Evolutionary conservation across 2,888 invertebrate genomes (phyloP).

Genomic region (Malachius bipustulatus): DNA sequence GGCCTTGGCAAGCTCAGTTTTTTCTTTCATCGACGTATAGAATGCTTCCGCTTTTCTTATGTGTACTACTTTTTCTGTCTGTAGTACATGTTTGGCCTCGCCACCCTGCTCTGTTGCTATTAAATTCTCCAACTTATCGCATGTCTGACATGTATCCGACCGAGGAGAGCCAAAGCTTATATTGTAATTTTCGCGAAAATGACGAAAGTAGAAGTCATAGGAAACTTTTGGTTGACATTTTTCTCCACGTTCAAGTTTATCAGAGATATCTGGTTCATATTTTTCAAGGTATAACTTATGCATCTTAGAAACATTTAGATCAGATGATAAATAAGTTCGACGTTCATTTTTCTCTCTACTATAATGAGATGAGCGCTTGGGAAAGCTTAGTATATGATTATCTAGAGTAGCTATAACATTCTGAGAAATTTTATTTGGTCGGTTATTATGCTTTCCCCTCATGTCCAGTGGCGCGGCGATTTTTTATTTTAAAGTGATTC

Average conservation of each 20-base stretch:
- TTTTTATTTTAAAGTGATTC: background rate
- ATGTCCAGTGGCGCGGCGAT: slow-evolving; percentile 1
- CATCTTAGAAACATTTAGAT: slow-evolving; percentile 6
- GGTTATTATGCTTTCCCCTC: background rate
- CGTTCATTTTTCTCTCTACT: background rate
- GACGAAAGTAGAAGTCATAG: background rate
- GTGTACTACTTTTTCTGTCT: slow-evolving; percentile 17
- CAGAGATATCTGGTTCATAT: background rate
- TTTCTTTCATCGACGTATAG: slow-evolving; percentile 17
- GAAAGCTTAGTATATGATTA: background rate
- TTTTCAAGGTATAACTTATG: slow-evolving; percentile 2
- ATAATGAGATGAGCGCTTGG: slow-evolving; percentile 2
- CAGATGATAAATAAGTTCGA: background rate
- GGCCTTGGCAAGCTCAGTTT: slow-evolving; percentile 13
- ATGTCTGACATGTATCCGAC: background rate
- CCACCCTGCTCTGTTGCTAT: slow-evolving; percentile 9
- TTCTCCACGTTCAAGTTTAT: background rate
- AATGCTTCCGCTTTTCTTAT: slow-evolving; percentile 18
- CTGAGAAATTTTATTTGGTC: background rate
- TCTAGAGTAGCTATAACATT: background rate
- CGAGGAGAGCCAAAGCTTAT: background rate
- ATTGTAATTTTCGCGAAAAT: background rate
- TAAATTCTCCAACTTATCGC: background rate
- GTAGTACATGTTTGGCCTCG: slow-evolving; percentile 13
- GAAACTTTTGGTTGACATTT: background rate